Evolutionary conservation across 2,113 vertebrate species (phyloP).

Genomic region (Podilymbus podiceps): DNA sequence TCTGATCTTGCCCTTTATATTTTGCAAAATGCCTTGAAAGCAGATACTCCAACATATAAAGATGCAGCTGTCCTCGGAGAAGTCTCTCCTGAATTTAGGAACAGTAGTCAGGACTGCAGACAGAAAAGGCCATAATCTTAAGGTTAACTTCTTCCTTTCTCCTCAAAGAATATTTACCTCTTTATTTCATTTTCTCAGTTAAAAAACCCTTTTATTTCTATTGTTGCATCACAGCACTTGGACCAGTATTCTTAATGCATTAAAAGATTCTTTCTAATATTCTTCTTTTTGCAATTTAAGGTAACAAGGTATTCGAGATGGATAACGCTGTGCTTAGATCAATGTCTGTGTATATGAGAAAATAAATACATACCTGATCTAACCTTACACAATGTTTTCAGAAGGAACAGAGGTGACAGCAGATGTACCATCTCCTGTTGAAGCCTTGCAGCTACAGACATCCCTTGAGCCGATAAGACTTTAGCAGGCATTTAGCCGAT

Average conservation of each 20-base stretch:
- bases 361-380: not conserved
- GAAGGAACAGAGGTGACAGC: not conserved
- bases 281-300: not conserved
- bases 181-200: not conserved
- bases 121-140: not conserved
- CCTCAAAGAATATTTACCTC: not conserved
- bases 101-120: not conserved
- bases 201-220: not conserved
- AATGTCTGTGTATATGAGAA: not conserved
- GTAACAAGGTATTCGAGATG: not conserved
- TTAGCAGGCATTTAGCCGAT: no score
- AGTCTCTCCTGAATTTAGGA: not conserved
- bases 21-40: not conserved
- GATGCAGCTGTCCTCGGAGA: not conserved
- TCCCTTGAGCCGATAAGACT: not conserved
- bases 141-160: not conserved
- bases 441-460: not conserved
- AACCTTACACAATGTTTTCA: rapidly evolving
- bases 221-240: not conserved
- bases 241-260: not conserved
- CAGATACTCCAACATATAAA: not conserved
- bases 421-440: not conserved
- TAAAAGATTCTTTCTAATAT: not conserved
- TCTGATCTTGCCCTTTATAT: not conserved
- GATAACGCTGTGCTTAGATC: not conserved